Percentiles rank a stretch among this genome's conserved stretches.
phyloP scores from a whole-genome alignment of 2,113 vertebrate genomes.

The Embiotoca jacksoni region DNA sequence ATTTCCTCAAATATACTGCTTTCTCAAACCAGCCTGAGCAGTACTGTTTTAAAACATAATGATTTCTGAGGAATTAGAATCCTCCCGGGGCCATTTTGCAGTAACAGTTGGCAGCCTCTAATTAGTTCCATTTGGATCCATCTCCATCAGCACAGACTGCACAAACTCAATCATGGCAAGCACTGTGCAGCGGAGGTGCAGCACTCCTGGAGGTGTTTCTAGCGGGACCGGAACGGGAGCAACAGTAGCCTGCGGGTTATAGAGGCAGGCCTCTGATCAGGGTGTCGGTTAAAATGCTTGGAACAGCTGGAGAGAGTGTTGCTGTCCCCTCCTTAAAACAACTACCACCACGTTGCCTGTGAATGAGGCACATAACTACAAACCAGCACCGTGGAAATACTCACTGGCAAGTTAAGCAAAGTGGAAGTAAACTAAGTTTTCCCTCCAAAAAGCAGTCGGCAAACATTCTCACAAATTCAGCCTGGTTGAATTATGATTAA shows the following conservation, averaged over 20 bases:
- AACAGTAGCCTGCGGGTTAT: conserved; percentile 11
- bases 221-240: conserved; percentile 1
- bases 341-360: background rate
- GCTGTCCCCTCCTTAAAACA: background rate
- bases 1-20: background rate
- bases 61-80: background rate
- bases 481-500: background rate
- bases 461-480: background rate
- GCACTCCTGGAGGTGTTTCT: background rate
- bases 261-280: background rate
- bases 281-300: conserved; percentile 3
- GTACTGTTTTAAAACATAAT: background rate
- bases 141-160: conserved; percentile 5
- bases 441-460: background rate
- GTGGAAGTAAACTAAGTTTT: background rate
- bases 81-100: background rate
- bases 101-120: conserved; percentile 22
- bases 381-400: background rate
- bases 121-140: conserved; percentile 36
- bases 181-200: background rate
- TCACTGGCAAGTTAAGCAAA: background rate
- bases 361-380: background rate
- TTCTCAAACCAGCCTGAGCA: background rate
- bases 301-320: conserved; percentile 15
- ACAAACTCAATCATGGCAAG: background rate